A percentile compares a stretch with the other conserved stretches of the same genome.
Conservation (phyloP, 2,888 invertebrate species). For the Sceliomorpha sp. region DNA sequence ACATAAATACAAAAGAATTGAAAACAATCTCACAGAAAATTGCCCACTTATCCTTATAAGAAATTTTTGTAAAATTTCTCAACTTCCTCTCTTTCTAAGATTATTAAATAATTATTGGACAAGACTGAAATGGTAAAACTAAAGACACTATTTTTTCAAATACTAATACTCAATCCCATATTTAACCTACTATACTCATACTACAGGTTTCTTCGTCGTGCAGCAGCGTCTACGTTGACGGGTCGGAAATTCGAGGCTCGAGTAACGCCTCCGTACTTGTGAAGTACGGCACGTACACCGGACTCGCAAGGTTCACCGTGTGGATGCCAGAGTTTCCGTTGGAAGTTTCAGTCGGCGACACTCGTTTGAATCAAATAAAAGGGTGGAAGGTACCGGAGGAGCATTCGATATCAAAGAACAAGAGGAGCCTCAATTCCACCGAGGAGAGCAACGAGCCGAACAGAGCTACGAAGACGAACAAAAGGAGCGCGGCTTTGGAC, state of each 20-base stretch:
- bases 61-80: too few species aligned
- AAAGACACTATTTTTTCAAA: too few species aligned
- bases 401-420: slow-evolving; percentile 79
- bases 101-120: too few species aligned
- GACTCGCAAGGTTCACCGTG: slow-evolving; percentile 93
- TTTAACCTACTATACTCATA: background rate
- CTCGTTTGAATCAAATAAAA: slow-evolving; percentile 94
- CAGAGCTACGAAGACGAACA: slow-evolving; percentile 24
- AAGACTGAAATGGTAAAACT: too few species aligned
- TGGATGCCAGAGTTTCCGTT: slow-evolving; percentile 98
- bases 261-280: slow-evolving; percentile 96
- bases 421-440: slow-evolving; percentile 68
- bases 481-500: slow-evolving; percentile 30
- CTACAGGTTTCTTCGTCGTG: slow-evolving; percentile 95
- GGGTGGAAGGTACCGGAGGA: slow-evolving; percentile 96
- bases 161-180: background rate
- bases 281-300: slow-evolving; percentile 94
- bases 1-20: too few species aligned
- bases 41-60: too few species aligned
- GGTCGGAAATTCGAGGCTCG: slow-evolving; percentile 96
- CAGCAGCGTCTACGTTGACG: slow-evolving; percentile 97
- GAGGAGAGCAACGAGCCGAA: slow-evolving; percentile 35
- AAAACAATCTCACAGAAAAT: too few species aligned
- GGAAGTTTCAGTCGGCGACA: slow-evolving; percentile 93
- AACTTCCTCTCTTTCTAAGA: too few species aligned